Evolutionary conservation across 2,888 invertebrate species (phyloP).

Genomic region (Geophilus truncorum): DNA sequence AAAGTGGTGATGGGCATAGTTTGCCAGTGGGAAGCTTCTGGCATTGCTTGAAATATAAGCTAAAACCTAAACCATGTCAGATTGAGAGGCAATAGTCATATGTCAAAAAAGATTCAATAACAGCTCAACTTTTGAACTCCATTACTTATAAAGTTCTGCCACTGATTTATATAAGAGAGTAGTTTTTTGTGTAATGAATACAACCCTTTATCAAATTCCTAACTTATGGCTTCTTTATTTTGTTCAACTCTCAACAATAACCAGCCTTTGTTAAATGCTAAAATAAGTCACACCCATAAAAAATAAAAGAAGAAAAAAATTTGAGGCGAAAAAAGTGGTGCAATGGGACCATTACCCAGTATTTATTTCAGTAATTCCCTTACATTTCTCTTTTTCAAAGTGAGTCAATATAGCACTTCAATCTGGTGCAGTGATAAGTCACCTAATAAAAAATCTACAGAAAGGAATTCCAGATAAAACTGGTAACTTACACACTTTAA

Average conservation of each 20-base stretch:
- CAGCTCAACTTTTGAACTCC: not conserved
- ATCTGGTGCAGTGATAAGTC: not conserved
- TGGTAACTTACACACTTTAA: too few species aligned
- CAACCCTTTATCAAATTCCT: not conserved
- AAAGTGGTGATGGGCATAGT: not conserved
- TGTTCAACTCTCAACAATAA: not conserved
- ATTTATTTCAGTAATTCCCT: not conserved
- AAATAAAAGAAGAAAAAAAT: not conserved
- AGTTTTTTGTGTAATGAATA: not conserved
- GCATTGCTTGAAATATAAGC: not conserved
- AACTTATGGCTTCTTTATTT: not conserved
- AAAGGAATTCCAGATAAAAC: not conserved
- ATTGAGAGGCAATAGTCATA: not conserved
- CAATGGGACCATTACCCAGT: not conserved
- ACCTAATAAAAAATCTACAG: not conserved
- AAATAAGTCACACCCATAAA: not conserved
- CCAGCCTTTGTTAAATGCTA: not conserved
- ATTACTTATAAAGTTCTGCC: too few species aligned
- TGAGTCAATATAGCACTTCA: not conserved
- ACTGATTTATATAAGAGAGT: too few species aligned
- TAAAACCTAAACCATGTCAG: not conserved
- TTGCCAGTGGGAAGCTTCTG: not conserved
- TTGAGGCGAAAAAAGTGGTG: not conserved
- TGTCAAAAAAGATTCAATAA: not conserved
- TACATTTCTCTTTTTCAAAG: not conserved